Percentiles rank a stretch among this genome's conserved stretches.
Conservation (phyloP, 2,888 invertebrate species). For the Trileptium ribeirensis region DNA sequence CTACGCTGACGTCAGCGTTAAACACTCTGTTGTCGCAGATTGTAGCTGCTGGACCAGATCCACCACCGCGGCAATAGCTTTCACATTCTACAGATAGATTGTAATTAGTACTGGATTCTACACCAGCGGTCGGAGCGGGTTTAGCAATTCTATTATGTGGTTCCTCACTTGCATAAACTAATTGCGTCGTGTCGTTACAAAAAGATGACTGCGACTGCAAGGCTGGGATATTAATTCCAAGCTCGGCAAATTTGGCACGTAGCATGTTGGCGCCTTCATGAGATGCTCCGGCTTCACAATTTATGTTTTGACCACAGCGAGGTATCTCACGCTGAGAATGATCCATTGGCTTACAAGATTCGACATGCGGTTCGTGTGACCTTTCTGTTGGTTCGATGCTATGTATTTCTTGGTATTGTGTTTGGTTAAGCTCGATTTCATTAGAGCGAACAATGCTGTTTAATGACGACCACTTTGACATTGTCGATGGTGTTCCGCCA, state of each 20-base stretch:
- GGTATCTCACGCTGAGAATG: neutral
- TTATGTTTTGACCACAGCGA: neutral
- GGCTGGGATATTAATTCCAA: neutral
- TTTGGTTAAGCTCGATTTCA: too few relatives aligned
- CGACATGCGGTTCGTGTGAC: neutral
- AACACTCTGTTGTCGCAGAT: neutral
- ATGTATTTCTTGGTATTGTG: too few relatives aligned
- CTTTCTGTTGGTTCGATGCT: neutral
- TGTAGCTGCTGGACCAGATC: neutral
- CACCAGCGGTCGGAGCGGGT: neutral
- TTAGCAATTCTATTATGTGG: too few relatives aligned
- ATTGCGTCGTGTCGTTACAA: neutral
- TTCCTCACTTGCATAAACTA: too few relatives aligned
- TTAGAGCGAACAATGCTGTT: neutral
- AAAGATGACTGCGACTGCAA: neutral
- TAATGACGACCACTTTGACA: conserved; percentile 17
- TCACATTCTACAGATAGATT: too few relatives aligned
- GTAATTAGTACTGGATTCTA: neutral
- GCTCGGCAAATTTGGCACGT: neutral
- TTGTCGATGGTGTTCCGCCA: neutral
- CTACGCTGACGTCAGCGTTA: neutral
- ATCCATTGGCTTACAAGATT: neutral
- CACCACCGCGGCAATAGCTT: too few relatives aligned
- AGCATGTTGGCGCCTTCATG: neutral
- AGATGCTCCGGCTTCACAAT: neutral